These are phyloP conservation scores for Polymixis lichenea DNA, from an alignment of 2,888 invertebrate genomes.

Conservation along the genomic window DNA sequence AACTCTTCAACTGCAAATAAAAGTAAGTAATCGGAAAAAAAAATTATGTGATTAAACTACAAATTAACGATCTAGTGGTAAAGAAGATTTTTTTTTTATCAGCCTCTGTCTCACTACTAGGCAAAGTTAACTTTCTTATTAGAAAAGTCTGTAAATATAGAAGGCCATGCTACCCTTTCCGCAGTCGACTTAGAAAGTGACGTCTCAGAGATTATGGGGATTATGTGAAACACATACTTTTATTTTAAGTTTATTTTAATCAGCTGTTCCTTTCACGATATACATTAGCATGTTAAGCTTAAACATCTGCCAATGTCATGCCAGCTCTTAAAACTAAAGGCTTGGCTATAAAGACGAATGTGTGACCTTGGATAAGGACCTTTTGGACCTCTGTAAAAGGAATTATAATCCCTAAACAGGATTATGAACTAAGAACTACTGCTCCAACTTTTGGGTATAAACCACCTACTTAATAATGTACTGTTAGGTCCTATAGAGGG, in stretches of 20 bases:
- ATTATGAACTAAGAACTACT: slow-evolving; percentile 45
- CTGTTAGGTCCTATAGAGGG: slow-evolving; percentile 7
- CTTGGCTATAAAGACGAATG: slow-evolving; percentile 26
- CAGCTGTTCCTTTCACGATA: neutral
- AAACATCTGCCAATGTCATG: slow-evolving; percentile 2
- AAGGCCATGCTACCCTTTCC: no score
- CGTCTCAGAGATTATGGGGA: neutral
- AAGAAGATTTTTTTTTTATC: no score
- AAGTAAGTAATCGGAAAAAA: no score
- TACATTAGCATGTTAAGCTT: slow-evolving; percentile 29
- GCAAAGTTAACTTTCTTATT: no score
- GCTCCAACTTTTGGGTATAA: slow-evolving; percentile 32
- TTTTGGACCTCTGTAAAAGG: slow-evolving; percentile 28
- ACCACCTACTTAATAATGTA: slow-evolving; percentile 25
- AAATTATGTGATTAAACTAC: neutral
- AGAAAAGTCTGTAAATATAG: no score
- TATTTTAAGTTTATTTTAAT: neutral
- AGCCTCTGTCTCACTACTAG: no score
- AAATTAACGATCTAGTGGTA: neutral
- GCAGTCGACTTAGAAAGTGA: neutral
- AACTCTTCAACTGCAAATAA: neutral
- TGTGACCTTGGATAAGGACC: slow-evolving; percentile 38
- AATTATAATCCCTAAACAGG: slow-evolving; percentile 45
- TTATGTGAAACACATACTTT: neutral
- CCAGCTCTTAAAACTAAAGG: slow-evolving; percentile 25